Conservation (phyloP, 2,797 vertebrate species). For the Catostomus latipinnis region DNA sequence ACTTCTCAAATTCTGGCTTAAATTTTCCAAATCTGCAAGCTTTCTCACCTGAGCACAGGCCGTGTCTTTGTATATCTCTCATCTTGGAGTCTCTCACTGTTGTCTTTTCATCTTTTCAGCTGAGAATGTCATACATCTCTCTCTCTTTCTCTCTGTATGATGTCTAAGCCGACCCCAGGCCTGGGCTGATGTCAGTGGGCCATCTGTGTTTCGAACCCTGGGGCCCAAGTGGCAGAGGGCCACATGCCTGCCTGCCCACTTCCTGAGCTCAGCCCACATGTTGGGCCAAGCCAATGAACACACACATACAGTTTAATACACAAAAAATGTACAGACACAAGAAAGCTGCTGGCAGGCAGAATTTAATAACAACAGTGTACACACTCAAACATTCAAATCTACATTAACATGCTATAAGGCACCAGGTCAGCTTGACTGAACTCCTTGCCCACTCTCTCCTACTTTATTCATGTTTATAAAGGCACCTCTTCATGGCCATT, state of each 20-base stretch:
- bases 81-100: slow-evolving; percentile 31
- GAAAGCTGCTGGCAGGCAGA: slow-evolving; percentile 62
- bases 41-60: slow-evolving; percentile 48
- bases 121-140: slow-evolving; percentile 37
- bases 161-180: slow-evolving; percentile 48
- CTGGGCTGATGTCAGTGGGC: slow-evolving; percentile 54
- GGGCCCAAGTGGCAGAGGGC: slow-evolving; percentile 53
- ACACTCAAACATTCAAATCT: slow-evolving; percentile 25
- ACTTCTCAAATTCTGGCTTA: not conserved
- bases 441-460: slow-evolving; percentile 4
- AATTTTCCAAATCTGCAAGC: slow-evolving; percentile 23
- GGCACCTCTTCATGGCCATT: no score
- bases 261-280: slow-evolving; percentile 56
- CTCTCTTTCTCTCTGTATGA: slow-evolving; percentile 35
- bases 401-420: slow-evolving; percentile 24
- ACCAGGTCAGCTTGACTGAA: slow-evolving; percentile 29
- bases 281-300: slow-evolving; percentile 42
- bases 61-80: slow-evolving; percentile 32
- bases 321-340: slow-evolving; percentile 41
- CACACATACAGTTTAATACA: slow-evolving; percentile 36
- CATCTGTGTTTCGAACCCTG: slow-evolving; percentile 61
- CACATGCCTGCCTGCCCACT: slow-evolving; percentile 59
- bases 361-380: slow-evolving; percentile 28
- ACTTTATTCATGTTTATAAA: slow-evolving; percentile 7
- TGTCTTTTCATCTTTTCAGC: slow-evolving; percentile 41